Evolutionary conservation across 2,888 invertebrate species (phyloP).

Genomic region (Oithona nana): DNA sequence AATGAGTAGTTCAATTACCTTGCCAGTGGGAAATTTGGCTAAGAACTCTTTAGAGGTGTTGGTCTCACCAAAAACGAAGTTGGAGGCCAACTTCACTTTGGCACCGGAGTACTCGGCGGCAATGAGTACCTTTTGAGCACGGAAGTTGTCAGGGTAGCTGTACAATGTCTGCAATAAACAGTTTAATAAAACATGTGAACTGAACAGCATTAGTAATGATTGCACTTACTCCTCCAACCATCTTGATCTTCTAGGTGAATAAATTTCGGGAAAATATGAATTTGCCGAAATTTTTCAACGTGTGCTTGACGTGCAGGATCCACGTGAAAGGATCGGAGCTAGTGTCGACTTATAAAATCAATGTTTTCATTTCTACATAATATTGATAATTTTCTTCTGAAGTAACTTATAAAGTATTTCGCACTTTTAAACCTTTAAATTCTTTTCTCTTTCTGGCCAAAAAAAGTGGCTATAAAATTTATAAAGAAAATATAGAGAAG

Average conservation of each 20-base stretch:
- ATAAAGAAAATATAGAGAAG: too few relatives aligned
- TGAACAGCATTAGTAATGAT: too few relatives aligned
- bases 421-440: too few relatives aligned
- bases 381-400: too few relatives aligned
- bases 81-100: conserved; percentile 56
- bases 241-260: neutral
- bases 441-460: too few relatives aligned
- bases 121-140: conserved; percentile 90
- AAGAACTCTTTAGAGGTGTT: conserved; percentile 69
- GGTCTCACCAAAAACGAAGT: conserved; percentile 82
- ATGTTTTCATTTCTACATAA: too few relatives aligned
- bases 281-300: neutral
- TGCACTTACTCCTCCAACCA: conserved; percentile 10
- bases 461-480: too few relatives aligned
- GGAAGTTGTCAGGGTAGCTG: conserved; percentile 94
- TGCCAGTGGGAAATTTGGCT: conserved; percentile 81
- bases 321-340: neutral
- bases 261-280: neutral
- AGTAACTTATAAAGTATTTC: too few relatives aligned
- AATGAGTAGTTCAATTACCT: neutral
- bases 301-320: neutral
- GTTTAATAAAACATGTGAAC: conserved; percentile 28
- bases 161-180: conserved; percentile 75
- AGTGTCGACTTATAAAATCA: neutral
- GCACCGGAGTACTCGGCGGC: conserved; percentile 90